Evolutionary conservation across 2,797 vertebrate genomes (phyloP).

Genomic region (Peromyscus attwateri): DNA sequence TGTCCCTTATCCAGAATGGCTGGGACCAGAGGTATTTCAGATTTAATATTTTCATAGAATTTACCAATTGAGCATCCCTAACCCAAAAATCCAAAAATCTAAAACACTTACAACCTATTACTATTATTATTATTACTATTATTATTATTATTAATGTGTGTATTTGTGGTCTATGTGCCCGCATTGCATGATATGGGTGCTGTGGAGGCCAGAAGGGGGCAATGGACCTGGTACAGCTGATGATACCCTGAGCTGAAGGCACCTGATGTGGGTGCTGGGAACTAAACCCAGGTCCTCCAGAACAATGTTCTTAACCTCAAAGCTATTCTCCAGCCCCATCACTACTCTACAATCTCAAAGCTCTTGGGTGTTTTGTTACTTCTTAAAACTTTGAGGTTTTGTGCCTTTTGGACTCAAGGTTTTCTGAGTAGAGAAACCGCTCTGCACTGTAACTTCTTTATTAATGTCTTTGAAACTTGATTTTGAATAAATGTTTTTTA

Average conservation of each 20-base stretch:
- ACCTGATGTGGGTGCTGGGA: neutral
- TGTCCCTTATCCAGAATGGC: neutral
- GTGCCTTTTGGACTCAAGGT: neutral
- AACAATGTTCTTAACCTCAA: neutral
- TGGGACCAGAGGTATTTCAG: neutral
- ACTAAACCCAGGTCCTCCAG: neutral
- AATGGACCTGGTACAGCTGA: neutral
- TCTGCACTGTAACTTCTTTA: neutral
- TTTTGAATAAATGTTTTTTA: conserved; percentile 32
- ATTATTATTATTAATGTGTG: neutral
- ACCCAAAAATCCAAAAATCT: neutral
- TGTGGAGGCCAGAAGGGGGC: neutral
- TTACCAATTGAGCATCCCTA: neutral
- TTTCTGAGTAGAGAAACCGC: neutral
- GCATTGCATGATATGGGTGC: neutral
- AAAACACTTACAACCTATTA: neutral
- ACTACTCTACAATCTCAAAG: neutral
- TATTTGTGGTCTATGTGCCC: neutral
- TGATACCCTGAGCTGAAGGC: neutral
- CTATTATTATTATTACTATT: neutral
- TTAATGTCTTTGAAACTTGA: neutral
- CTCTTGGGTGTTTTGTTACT: neutral
- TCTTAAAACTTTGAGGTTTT: neutral
- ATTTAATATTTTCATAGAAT: neutral
- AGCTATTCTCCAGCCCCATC: neutral